Evolutionary conservation across 2,888 invertebrate species (phyloP).

Genomic region (Drosophila basisetae): DNA sequence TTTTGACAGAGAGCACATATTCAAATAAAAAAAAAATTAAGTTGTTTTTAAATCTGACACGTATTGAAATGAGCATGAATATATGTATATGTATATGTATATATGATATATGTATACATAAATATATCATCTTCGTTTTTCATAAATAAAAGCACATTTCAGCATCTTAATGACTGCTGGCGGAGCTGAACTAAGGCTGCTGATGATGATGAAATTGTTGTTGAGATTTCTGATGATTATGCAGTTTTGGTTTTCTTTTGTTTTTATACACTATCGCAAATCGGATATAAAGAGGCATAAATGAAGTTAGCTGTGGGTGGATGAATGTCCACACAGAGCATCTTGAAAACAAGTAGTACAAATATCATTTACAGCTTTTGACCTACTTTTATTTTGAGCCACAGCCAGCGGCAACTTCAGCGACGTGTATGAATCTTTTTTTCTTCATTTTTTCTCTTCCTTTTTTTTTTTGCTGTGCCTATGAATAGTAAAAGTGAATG

Average conservation of each 20-base stretch:
- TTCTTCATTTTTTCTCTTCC: slow-evolving; percentile 3
- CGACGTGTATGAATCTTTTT: slow-evolving; percentile 62
- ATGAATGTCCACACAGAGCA: slow-evolving; percentile 43
- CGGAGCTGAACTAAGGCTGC: neutral
- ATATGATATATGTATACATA: neutral
- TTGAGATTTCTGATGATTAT: slow-evolving; percentile 47
- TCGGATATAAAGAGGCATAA: slow-evolving; percentile 31
- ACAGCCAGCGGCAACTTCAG: slow-evolving; percentile 60
- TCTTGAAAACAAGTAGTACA: slow-evolving; percentile 79
- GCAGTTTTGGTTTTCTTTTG: slow-evolving; percentile 39
- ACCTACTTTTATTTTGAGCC: slow-evolving; percentile 75
- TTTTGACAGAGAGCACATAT: slow-evolving; percentile 6
- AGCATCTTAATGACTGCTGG: slow-evolving; percentile 54
- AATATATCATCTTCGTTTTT: neutral
- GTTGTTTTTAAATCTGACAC: slow-evolving; percentile 55
- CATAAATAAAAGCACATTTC: slow-evolving; percentile 25
- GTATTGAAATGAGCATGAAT: slow-evolving; percentile 21
- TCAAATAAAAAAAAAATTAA: slow-evolving; percentile 20
- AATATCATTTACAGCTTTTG: slow-evolving; percentile 80
- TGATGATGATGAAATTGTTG: slow-evolving; percentile 15
- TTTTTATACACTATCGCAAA: slow-evolving; percentile 37
- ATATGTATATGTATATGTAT: neutral
- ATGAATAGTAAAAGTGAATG: slow-evolving; percentile 79
- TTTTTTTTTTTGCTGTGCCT: slow-evolving; percentile 48
- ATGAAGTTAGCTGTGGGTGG: slow-evolving; percentile 29